Conservation (phyloP, 2,888 invertebrate species). For the Strigamia transsilvanica region DNA sequence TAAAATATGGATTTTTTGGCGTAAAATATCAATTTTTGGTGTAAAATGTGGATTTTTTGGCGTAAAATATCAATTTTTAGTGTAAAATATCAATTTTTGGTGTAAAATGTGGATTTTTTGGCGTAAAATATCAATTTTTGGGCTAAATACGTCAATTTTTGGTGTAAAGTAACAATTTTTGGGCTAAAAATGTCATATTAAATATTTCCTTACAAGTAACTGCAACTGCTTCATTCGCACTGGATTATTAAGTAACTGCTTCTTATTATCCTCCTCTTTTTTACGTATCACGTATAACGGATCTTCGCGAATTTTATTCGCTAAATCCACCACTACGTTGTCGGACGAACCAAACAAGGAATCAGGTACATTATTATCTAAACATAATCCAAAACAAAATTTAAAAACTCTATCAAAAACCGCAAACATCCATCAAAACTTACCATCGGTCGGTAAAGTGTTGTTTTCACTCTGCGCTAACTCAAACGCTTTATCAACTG, state of each 20-base stretch:
- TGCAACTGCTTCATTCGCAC: constrained; percentile 86
- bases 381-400: neutral
- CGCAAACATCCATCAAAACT: neutral
- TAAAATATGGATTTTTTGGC: no score
- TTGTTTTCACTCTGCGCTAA: constrained; percentile 67
- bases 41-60: no score
- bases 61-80: no score
- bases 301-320: constrained; percentile 90
- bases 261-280: constrained; percentile 85
- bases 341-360: constrained; percentile 68
- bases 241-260: constrained; percentile 88
- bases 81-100: no score
- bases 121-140: no score
- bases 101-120: no score
- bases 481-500: constrained; percentile 79
- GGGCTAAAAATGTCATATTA: no score
- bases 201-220: constrained; percentile 71
- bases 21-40: no score
- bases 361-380: constrained; percentile 74
- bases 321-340: constrained; percentile 76
- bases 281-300: constrained; percentile 89
- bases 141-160: no score
- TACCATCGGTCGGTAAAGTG: constrained; percentile 54
- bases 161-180: no score
- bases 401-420: neutral